Conservation (phyloP, 2,797 vertebrate genomes). For the Centroberyx gerrardi region DNA sequence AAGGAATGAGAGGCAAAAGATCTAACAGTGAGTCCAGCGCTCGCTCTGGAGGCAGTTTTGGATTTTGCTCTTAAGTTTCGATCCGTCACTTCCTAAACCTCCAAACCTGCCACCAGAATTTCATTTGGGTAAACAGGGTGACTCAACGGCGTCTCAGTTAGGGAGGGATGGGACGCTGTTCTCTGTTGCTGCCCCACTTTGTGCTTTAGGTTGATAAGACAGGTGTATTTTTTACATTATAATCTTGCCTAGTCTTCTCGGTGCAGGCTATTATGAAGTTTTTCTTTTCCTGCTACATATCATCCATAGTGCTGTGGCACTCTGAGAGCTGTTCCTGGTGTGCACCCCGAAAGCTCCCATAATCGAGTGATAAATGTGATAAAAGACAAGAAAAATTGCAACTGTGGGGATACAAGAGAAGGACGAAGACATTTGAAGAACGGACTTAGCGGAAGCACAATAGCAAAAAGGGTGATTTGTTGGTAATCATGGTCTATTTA, state of each 20-base stretch:
- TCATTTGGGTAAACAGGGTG: too few relatives aligned
- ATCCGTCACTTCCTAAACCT: too few relatives aligned
- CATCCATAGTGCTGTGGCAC: neutral
- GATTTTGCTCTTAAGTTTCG: neutral
- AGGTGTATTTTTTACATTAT: too few relatives aligned
- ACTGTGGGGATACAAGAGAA: neutral
- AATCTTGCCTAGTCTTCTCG: neutral
- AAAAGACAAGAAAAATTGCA: slow-evolving; percentile 13
- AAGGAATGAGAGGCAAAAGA: too few relatives aligned
- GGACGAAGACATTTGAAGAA: slow-evolving; percentile 32
- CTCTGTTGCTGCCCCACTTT: too few relatives aligned
- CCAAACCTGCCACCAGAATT: too few relatives aligned
- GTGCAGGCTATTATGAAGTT: neutral
- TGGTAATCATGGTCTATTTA: slow-evolving; percentile 57
- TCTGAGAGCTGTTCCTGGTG: slow-evolving; percentile 1
- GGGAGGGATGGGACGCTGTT: too few relatives aligned
- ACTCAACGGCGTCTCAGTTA: too few relatives aligned
- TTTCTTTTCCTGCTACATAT: neutral
- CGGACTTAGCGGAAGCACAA: slow-evolving; percentile 32
- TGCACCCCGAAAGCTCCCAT: neutral
- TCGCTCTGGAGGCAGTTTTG: neutral
- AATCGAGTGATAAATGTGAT: slow-evolving; percentile 16
- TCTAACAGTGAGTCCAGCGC: too few relatives aligned
- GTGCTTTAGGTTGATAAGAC: too few relatives aligned
- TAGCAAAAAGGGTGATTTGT: slow-evolving; percentile 55